Evolutionary conservation across 2,113 vertebrate genomes (phyloP).

Genomic region (Pipa parva): DNA sequence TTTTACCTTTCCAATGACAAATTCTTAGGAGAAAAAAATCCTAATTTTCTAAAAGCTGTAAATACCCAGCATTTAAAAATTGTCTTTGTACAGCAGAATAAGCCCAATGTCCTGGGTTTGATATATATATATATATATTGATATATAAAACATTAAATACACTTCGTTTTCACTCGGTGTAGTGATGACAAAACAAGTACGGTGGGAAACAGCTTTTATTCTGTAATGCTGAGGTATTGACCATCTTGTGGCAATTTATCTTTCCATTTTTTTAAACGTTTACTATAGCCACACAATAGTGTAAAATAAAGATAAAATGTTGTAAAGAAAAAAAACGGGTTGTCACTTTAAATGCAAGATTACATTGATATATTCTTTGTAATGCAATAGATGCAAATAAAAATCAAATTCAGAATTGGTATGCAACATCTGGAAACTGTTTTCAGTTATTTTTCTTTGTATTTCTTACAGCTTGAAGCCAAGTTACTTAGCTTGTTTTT

Average conservation of each 20-base stretch:
- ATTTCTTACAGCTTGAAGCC: no score
- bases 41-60: conserved; percentile 45
- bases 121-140: conserved; percentile 29
- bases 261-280: conserved; percentile 37
- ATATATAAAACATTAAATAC: conserved; percentile 1
- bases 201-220: conserved; percentile 49
- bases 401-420: conserved; percentile 47
- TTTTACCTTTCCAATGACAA: conserved; percentile 26
- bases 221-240: conserved; percentile 34
- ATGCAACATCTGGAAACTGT: neutral
- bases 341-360: conserved; percentile 81
- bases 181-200: conserved; percentile 32
- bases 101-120: conserved; percentile 30
- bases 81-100: conserved; percentile 17
- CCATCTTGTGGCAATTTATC: conserved; percentile 27
- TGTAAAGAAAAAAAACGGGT: conserved; percentile 78
- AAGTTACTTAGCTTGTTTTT: no score
- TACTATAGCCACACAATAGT: conserved; percentile 45
- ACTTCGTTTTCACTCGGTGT: conserved; percentile 30
- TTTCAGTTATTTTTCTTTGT: neutral
- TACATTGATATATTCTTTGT: conserved; percentile 80
- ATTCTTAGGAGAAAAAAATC: conserved; percentile 41
- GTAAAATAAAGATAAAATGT: conserved; percentile 48
- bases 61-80: conserved; percentile 34
- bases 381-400: conserved; percentile 90